phyloP scores from a whole-genome alignment of 1,140 invertebrate species.

The Alviniconcha marisindica region DNA sequence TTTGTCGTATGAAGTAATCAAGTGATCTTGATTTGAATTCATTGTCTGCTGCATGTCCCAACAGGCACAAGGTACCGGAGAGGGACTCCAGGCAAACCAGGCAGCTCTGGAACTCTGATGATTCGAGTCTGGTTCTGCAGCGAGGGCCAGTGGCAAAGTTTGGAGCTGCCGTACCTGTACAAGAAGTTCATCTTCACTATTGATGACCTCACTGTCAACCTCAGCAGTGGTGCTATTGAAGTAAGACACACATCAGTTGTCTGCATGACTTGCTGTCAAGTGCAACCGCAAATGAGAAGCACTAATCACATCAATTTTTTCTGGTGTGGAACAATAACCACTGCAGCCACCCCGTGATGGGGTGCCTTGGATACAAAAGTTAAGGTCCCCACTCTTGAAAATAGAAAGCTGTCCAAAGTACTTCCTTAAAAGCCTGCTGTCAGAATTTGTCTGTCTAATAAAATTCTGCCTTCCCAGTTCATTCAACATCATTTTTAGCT shows the following conservation, averaged over 20 bases:
- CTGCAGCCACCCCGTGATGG: no score
- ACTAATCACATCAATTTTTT: neutral
- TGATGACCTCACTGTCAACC: conserved; percentile 28
- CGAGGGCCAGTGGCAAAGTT: neutral
- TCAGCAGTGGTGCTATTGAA: conserved; percentile 19
- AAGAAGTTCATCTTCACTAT: conserved; percentile 32
- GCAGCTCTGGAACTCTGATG: conserved; percentile 56
- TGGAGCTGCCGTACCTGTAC: conserved; percentile 33
- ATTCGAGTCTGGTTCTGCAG: conserved; percentile 48
- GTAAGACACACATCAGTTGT: neutral
- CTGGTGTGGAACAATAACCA: neutral
- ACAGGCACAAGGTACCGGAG: conserved; percentile 44
- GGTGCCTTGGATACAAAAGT: no score
- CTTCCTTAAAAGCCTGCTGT: no score
- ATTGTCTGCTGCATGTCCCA: neutral
- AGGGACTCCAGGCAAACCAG: conserved; percentile 54
- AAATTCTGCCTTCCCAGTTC: no score
- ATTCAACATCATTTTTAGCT: no score
- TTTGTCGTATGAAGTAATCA: no score
- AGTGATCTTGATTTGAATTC: no score
- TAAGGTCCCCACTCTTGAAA: no score
- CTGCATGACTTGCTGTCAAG: neutral
- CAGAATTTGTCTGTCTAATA: no score
- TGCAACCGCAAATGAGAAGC: neutral
- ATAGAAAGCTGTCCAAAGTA: no score